Percentiles rank a stretch among this genome's conserved stretches.
These are phyloP conservation scores for Ditylenchus dipsaci DNA, from an alignment of 1,140 invertebrate species.

Conservation along the genomic window DNA sequence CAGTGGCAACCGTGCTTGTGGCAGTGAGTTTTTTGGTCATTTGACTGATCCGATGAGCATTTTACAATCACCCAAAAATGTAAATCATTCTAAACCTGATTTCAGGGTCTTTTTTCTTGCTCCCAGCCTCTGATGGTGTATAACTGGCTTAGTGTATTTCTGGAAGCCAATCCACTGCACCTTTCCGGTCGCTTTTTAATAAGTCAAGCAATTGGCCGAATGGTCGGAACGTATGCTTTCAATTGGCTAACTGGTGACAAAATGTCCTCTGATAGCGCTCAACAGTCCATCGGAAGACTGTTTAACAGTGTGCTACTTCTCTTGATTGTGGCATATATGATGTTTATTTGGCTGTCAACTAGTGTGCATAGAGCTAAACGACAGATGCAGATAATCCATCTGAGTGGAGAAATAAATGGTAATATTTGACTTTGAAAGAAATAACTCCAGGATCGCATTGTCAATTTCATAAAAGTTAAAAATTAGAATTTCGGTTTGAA, in stretches of 20 bases:
- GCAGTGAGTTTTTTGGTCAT: not conserved
- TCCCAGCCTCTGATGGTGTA: not conserved
- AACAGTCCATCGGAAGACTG: not conserved
- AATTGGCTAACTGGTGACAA: not conserved
- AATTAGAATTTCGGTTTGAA: no score
- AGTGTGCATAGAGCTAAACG: not conserved
- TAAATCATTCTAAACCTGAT: no score
- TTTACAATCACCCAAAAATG: conserved; percentile 4
- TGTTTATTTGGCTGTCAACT: conserved; percentile 2
- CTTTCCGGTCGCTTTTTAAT: conserved; percentile 13
- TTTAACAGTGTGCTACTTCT: conserved; percentile 4
- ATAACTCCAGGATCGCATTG: not conserved
- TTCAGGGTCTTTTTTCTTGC: not conserved
- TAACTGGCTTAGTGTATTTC: not conserved
- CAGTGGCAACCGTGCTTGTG: no score
- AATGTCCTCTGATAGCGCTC: not conserved
- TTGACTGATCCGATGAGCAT: no score
- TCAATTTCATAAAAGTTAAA: not conserved
- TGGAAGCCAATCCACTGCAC: conserved; percentile 1
- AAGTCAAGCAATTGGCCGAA: conserved; percentile 6
- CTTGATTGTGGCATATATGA: not conserved
- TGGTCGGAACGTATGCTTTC: conserved; percentile 1
- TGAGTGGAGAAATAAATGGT: conserved; percentile 17
- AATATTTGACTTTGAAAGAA: not conserved
- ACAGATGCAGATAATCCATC: conserved; percentile 13